These are phyloP conservation scores for Esox niger DNA, from an alignment of 2,113 vertebrate genomes.

Conservation along the genomic window DNA sequence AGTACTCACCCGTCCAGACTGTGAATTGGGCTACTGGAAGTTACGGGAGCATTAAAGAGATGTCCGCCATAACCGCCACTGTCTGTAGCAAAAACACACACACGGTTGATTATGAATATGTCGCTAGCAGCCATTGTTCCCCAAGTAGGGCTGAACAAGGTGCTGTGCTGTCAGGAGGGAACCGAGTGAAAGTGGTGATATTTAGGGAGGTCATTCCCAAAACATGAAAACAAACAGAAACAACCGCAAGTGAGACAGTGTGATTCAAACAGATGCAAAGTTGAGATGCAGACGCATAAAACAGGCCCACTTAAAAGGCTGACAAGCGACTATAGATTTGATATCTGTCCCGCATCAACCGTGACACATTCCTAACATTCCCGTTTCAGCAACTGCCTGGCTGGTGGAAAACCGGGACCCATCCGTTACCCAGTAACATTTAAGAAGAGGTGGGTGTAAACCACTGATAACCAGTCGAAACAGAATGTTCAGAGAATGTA, in stretches of 20 bases:
- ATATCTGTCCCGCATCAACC: too few relatives aligned
- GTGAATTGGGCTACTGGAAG: constrained; percentile 83
- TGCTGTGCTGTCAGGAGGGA: background rate
- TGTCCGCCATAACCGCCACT: constrained; percentile 32
- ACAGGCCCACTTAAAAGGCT: too few relatives aligned
- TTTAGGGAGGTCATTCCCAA: background rate
- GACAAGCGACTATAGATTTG: too few relatives aligned
- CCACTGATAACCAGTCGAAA: too few relatives aligned
- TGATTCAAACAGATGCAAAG: background rate
- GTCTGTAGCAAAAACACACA: constrained; percentile 35
- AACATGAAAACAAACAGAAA: background rate
- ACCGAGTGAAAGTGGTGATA: background rate
- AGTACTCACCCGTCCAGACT: constrained; percentile 79
- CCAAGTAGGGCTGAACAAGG: background rate
- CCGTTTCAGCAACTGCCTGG: too few relatives aligned
- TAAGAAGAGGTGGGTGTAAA: too few relatives aligned
- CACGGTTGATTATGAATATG: background rate
- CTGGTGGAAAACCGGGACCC: too few relatives aligned
- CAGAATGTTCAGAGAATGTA: too few relatives aligned
- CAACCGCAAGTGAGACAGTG: background rate
- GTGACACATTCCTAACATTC: too few relatives aligned
- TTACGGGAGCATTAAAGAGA: constrained; percentile 72
- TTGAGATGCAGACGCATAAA: background rate
- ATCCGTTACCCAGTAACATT: too few relatives aligned
- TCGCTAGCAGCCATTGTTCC: background rate